Evolutionary conservation across 2,113 vertebrate species (phyloP).

Genomic region (Periophthalmus modestus): DNA sequence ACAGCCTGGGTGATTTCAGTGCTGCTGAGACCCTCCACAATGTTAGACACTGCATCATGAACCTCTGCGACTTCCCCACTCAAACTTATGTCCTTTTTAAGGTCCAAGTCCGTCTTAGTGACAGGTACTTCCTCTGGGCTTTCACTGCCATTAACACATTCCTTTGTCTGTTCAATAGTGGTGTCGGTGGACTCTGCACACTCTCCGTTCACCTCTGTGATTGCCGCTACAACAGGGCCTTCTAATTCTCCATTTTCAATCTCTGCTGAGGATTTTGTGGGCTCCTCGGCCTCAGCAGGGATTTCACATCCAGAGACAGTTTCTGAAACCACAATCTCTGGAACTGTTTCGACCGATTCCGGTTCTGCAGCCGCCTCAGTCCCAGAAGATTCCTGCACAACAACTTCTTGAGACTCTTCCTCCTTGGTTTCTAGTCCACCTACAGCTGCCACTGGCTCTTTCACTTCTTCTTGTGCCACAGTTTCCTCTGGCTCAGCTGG

Average conservation of each 20-base stretch:
- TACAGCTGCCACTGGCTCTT: not conserved
- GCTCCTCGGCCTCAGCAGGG: conserved; percentile 37
- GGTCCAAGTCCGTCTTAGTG: conserved; percentile 67
- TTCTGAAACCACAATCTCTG: conserved; percentile 73
- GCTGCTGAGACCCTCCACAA: conserved; percentile 57
- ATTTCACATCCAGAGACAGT: conserved; percentile 52
- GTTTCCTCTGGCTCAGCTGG: conserved; percentile 6
- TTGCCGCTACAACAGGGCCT: conserved; percentile 33
- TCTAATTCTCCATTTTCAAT: conserved; percentile 73
- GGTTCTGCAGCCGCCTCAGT: conserved; percentile 41
- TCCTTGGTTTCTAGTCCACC: conserved; percentile 26
- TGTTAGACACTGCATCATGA: conserved; percentile 52
- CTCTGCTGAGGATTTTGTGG: conserved; percentile 38
- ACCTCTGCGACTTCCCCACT: conserved; percentile 56
- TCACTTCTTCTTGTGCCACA: not conserved
- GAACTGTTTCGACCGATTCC: conserved; percentile 47
- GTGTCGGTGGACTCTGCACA: conserved; percentile 27
- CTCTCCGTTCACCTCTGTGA: conserved; percentile 64
- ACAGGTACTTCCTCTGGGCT: conserved; percentile 55
- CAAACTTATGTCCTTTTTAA: conserved; percentile 75
- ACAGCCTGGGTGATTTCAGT: conserved; percentile 69
- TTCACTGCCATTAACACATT: conserved; percentile 69
- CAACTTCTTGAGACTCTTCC: not conserved
- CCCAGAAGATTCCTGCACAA: conserved; percentile 20
- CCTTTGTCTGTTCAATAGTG: conserved; percentile 42